A percentile compares a stretch with the other conserved stretches of the same genome.
Evolutionary conservation across 1,140 invertebrate genomes (phyloP).

Genomic region (Trinorchestia longiramus): DNA sequence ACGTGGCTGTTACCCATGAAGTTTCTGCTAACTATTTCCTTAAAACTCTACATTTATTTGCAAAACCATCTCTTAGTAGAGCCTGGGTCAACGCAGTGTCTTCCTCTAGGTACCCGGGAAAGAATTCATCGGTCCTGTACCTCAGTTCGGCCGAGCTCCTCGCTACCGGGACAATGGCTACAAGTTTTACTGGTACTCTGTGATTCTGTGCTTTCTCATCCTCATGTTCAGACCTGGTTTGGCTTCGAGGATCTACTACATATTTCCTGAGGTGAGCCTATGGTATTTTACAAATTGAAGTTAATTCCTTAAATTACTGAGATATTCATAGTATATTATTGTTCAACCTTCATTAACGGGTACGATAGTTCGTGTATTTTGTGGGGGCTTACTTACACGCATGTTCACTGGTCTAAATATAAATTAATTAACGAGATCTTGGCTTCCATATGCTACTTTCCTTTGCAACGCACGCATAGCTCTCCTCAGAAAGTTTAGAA

Average conservation of each 20-base stretch:
- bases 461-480: no score
- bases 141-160: conserved; percentile 72
- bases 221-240: conserved; percentile 67
- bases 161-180: conserved; percentile 75
- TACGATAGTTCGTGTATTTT: background rate
- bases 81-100: background rate
- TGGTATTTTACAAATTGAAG: background rate
- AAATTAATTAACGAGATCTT: background rate
- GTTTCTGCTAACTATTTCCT: background rate
- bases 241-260: conserved; percentile 71
- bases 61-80: background rate
- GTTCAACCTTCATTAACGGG: background rate
- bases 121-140: conserved; percentile 72
- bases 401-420: background rate
- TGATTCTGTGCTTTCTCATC: conserved; percentile 69
- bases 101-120: conserved; percentile 70
- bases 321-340: background rate
- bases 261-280: conserved; percentile 62
- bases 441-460: background rate
- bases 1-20: background rate
- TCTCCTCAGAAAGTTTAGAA: no score
- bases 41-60: background rate
- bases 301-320: background rate
- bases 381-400: background rate
- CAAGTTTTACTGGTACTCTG: conserved; percentile 72